Conservation (phyloP, 2,797 vertebrate genomes). For the Lagothrix lagotricha region DNA sequence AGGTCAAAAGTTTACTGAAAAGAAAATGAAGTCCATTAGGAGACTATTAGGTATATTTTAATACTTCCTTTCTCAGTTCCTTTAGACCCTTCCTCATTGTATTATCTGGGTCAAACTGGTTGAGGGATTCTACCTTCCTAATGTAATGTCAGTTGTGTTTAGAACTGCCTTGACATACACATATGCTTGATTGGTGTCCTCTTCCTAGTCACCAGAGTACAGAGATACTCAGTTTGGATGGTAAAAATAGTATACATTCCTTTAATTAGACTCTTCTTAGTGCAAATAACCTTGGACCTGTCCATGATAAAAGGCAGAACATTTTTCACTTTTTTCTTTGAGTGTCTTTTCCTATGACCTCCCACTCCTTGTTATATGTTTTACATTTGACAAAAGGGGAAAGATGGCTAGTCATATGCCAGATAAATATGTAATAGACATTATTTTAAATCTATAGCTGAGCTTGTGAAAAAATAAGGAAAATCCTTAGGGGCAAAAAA, state of each 20-base stretch:
- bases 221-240: background rate
- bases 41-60: slow-evolving; percentile 6
- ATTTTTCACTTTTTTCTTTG: background rate
- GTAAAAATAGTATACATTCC: background rate
- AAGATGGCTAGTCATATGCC: slow-evolving; percentile 11
- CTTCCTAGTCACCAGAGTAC: background rate
- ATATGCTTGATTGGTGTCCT: background rate
- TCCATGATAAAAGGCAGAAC: slow-evolving; percentile 14
- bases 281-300: background rate
- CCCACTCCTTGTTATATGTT: background rate
- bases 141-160: background rate
- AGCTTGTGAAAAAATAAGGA: slow-evolving; percentile 20
- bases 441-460: slow-evolving; percentile 12
- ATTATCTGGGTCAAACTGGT: background rate
- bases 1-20: slow-evolving; percentile 41
- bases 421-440: slow-evolving; percentile 4
- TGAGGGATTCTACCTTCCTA: slow-evolving; percentile 17
- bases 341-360: background rate
- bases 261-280: slow-evolving; percentile 34
- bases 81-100: background rate
- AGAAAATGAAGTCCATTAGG: background rate
- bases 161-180: background rate
- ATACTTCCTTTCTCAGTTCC: slow-evolving; percentile 17
- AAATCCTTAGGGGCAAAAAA: background rate
- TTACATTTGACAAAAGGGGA: background rate